These are phyloP conservation scores for Erebia ligea DNA, from an alignment of 2,888 invertebrate genomes.

Conservation along the genomic window DNA sequence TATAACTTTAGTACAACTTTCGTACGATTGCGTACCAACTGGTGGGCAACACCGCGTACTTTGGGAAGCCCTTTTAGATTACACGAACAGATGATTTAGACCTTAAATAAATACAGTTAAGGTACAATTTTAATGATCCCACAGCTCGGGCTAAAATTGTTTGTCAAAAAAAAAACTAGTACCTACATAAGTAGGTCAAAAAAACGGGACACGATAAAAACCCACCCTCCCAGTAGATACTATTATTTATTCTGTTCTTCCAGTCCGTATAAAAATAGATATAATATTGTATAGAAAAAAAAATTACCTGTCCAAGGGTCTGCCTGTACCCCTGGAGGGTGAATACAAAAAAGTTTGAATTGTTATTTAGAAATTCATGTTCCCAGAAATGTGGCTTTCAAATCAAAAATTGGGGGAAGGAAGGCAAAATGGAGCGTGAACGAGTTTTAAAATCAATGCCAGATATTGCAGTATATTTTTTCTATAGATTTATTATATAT, in stretches of 20 bases:
- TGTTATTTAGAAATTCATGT: constrained; percentile 8
- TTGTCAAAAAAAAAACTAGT: not conserved
- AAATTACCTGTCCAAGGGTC: constrained; percentile 20
- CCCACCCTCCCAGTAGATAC: not conserved
- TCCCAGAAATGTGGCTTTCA: constrained; percentile 5
- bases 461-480: not conserved
- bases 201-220: constrained; percentile 1
- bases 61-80: not conserved
- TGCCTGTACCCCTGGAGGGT: constrained; percentile 2
- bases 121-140: not conserved
- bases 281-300: constrained; percentile 14
- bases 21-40: no score
- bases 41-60: not conserved
- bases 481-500: no score
- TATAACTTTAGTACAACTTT: no score
- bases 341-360: constrained; percentile 5
- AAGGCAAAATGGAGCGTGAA: not conserved
- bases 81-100: not conserved
- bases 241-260: no score
- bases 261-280: not conserved
- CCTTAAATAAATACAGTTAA: not conserved
- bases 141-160: not conserved
- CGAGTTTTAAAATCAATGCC: not conserved
- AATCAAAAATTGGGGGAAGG: not conserved
- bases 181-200: not conserved